Evolutionary conservation across 2,888 invertebrate genomes (phyloP), one percentile per base, ranked within the genome.

Genomic region (Zaprionus lineosus): DNA sequence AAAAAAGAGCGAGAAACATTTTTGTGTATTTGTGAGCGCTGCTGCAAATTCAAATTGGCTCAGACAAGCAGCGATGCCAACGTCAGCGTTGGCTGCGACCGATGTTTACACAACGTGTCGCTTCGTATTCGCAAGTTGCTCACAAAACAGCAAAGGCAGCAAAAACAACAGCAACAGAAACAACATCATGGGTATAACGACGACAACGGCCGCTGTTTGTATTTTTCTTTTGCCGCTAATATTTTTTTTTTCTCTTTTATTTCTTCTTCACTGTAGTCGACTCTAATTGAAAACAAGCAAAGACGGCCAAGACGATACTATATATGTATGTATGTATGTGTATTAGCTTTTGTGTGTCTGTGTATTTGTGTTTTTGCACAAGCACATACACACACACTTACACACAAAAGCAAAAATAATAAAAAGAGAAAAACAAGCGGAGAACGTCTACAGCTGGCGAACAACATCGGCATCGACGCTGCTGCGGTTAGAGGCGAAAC

Each of bases 241-340:
- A 55, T 67, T 66, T 47, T 66, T 47, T 63, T 57, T 46, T 61
- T 39, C 55, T 60, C 14, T 44, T 40, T 16, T 15, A 40, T 11
- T 33, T 24, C 18, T 46, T 9, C n/a, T 66, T 29, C 33, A 44
- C 53, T 56, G 61, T 57, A 53, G 76, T 63, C 55, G 61, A 52
- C 73, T 81, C 84, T 81, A 81, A 81, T 81, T 81, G 84, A 81
- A 79, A 81, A 81, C 84, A 81, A 81, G 78, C 84, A 78, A 72
- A 73, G 56, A 60, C 58, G 55, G 39, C 50, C 59, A 47, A 60
- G 58, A 37, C 36, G 43, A 37, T 52, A 43, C 18, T 28, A 31
- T 53, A 33, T 41, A 21, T 40, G 9, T 29, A n/a, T 56, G 19
- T 40, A 11, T 55, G 12, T 28, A 12, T 11, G 28, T 56, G 9